A percentile compares a stretch with the other conserved stretches of the same genome.
Conservation (phyloP, 2,797 vertebrate species). For the Lacerta bilineata region DNA sequence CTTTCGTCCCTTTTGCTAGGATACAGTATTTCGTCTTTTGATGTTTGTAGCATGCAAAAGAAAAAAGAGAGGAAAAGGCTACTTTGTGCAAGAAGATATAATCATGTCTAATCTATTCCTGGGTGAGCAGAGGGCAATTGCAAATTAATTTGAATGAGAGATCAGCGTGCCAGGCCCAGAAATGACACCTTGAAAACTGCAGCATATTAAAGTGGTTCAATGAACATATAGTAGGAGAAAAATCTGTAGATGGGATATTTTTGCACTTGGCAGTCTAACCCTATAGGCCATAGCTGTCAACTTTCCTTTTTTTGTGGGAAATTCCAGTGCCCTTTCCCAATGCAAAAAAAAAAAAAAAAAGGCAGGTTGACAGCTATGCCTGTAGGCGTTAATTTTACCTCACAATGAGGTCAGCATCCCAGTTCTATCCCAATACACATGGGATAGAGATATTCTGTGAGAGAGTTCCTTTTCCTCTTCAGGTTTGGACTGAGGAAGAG, state of each 20-base stretch:
- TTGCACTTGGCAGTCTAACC: not conserved
- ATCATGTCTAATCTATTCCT: constrained; percentile 43
- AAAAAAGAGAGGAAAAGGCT: constrained; percentile 17
- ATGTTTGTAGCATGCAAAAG: not conserved
- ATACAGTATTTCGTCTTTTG: constrained; percentile 38
- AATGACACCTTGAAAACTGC: constrained; percentile 29
- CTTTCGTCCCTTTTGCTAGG: not conserved
- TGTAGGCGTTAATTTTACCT: not conserved
- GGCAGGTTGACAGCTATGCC: too few relatives aligned
- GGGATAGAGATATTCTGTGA: not conserved
- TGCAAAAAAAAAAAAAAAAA: too few relatives aligned
- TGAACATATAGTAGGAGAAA: not conserved
- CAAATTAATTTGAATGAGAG: constrained; percentile 51
- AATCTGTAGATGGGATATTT: constrained; percentile 2
- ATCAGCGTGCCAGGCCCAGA: constrained; percentile 37
- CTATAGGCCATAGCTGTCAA: not conserved
- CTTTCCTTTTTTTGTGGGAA: too few relatives aligned
- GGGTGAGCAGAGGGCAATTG: constrained; percentile 23
- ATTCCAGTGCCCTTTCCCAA: too few relatives aligned
- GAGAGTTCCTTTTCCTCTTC: not conserved
- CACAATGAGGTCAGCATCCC: not conserved
- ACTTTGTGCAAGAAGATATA: constrained; percentile 39
- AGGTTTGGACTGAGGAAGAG: not conserved
- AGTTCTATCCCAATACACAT: not conserved
- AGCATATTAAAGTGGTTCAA: not conserved